Evolutionary conservation across 2,888 invertebrate species (phyloP).

Genomic region (Adelognathus sp.): DNA sequence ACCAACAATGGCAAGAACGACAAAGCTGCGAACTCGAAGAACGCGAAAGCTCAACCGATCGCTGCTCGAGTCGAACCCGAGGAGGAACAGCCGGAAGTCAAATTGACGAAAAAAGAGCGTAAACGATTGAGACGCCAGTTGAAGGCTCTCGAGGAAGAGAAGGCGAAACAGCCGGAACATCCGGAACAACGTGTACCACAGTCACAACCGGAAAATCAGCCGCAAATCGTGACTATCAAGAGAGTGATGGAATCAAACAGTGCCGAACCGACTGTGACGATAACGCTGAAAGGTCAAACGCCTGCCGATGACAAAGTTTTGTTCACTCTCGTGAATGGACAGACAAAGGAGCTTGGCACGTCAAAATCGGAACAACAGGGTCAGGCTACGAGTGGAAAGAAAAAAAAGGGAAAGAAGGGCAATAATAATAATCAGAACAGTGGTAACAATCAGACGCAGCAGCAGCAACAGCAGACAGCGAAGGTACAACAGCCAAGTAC

Average conservation of each 20-base stretch:
- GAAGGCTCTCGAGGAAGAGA: conserved; percentile 77
- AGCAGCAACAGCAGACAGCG: conserved; percentile 62
- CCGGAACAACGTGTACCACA: conserved; percentile 71
- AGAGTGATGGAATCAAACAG: conserved; percentile 86
- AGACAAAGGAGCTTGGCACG: conserved; percentile 76
- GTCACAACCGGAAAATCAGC: conserved; percentile 68
- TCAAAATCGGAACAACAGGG: conserved; percentile 66
- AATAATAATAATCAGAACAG: conserved; percentile 60
- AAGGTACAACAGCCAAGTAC: conserved; percentile 66
- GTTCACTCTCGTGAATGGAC: conserved; percentile 87
- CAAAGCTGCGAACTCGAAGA: conserved; percentile 53
- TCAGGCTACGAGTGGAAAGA: conserved; percentile 69
- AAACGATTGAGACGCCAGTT: conserved; percentile 77
- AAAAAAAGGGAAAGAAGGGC: conserved; percentile 77
- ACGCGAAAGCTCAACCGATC: conserved; percentile 49
- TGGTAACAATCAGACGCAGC: conserved; percentile 60
- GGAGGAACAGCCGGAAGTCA: conserved; percentile 67
- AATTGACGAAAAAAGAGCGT: conserved; percentile 78
- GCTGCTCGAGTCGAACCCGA: conserved; percentile 45
- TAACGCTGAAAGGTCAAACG: conserved; percentile 88
- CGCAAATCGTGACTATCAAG: conserved; percentile 86
- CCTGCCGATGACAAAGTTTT: conserved; percentile 89
- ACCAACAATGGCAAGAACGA: conserved; percentile 33
- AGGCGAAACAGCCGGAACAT: conserved; percentile 71
- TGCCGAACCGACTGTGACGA: conserved; percentile 88